Percentiles rank a stretch among this genome's conserved stretches.
phyloP scores from a whole-genome alignment of 2,888 invertebrate genomes.

The Ypsolopha sequella region DNA sequence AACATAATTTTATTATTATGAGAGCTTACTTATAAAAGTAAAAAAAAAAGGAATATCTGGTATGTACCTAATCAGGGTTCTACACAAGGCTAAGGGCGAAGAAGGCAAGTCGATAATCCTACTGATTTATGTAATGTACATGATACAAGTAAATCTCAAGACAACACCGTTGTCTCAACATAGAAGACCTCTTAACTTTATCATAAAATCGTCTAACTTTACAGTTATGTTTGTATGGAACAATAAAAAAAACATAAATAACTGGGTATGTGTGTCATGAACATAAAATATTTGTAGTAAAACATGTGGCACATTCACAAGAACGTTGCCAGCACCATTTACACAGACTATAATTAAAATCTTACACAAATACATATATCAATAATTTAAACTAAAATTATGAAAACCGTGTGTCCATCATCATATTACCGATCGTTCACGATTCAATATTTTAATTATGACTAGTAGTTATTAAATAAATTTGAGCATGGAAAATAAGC shows the following conservation, averaged over 20 bases:
- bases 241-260: not conserved
- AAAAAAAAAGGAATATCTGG: too few relatives aligned
- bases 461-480: slow-evolving; percentile 65
- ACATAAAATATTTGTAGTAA: slow-evolving; percentile 22
- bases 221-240: not conserved
- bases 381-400: slow-evolving; percentile 46
- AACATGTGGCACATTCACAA: not conserved
- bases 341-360: not conserved
- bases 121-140: too few relatives aligned
- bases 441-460: slow-evolving; percentile 54
- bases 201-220: not conserved
- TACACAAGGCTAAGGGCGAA: too few relatives aligned
- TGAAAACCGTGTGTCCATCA: slow-evolving; percentile 30
- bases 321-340: slow-evolving; percentile 29
- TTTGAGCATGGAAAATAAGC: slow-evolving; percentile 69
- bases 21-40: not conserved
- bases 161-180: too few relatives aligned
- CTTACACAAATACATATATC: slow-evolving; percentile 1
- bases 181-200: too few relatives aligned
- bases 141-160: too few relatives aligned
- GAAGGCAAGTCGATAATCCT: too few relatives aligned
- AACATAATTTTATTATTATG: not conserved
- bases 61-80: too few relatives aligned
- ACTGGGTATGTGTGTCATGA: slow-evolving; percentile 39
- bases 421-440: slow-evolving; percentile 25